Percentiles rank a stretch among this genome's conserved stretches.
Evolutionary conservation across 2,888 invertebrate species (phyloP).

Genomic region (Erannis defoliaria): DNA sequence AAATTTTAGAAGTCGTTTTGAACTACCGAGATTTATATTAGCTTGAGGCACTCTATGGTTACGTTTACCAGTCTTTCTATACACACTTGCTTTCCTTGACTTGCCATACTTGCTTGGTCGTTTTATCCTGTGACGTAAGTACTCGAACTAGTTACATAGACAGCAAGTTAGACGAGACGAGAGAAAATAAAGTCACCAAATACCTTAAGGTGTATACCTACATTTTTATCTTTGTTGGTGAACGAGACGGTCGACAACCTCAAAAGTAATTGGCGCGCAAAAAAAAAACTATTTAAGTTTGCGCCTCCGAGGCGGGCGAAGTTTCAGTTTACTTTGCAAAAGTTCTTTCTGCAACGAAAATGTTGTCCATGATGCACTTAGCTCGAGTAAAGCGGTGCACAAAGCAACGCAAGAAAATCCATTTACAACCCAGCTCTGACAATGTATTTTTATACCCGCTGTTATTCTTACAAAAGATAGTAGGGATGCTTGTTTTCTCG

Average conservation of each 20-base stretch:
- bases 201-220: not conserved
- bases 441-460: slow-evolving; percentile 56
- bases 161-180: too few relatives aligned
- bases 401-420: slow-evolving; percentile 60
- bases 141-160: too few relatives aligned
- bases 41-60: not conserved
- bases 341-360: slow-evolving; percentile 40
- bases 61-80: not conserved
- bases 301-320: slow-evolving; percentile 30
- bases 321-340: slow-evolving; percentile 42
- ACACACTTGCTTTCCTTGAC: not conserved
- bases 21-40: slow-evolving; percentile 22
- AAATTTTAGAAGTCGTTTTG: slow-evolving; percentile 21
- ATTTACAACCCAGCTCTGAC: slow-evolving; percentile 58
- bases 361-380: slow-evolving; percentile 46
- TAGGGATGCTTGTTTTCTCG: slow-evolving; percentile 43
- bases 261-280: slow-evolving; percentile 39
- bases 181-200: not conserved
- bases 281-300: slow-evolving; percentile 43
- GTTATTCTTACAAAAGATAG: slow-evolving; percentile 46
- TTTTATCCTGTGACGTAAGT: not conserved
- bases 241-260: slow-evolving; percentile 32
- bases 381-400: slow-evolving; percentile 48
- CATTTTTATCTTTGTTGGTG: not conserved
- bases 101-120: too few relatives aligned